Percentiles rank a stretch among this genome's conserved stretches.
Conservation (phyloP, 2,888 invertebrate genomes). For the Sisyra nigra region DNA sequence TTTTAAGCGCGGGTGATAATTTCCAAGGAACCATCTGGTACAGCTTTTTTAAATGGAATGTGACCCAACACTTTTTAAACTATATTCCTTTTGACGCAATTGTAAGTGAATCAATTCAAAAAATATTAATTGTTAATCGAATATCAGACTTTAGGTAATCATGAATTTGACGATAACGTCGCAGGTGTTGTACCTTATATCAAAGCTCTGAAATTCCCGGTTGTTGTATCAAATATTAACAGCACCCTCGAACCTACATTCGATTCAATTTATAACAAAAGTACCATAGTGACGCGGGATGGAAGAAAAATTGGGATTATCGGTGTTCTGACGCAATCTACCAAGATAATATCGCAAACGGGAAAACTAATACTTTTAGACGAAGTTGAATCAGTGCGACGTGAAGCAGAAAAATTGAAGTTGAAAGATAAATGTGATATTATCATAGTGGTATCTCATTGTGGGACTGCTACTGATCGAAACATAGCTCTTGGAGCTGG, state of each 20-base stretch:
- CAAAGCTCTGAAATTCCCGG: constrained; percentile 40
- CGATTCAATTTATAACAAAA: constrained; percentile 42
- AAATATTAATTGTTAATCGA: too few relatives aligned
- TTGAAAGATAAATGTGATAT: constrained; percentile 48
- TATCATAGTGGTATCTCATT: constrained; percentile 67
- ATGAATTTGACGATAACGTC: constrained; percentile 70
- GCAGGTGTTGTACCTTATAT: constrained; percentile 58
- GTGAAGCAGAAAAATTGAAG: constrained; percentile 46
- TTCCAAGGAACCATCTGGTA: constrained; percentile 82
- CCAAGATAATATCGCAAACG: constrained; percentile 42
- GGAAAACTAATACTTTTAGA: constrained; percentile 51
- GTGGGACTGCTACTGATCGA: constrained; percentile 53
- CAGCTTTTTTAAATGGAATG: constrained; percentile 53
- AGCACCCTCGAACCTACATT: constrained; percentile 46
- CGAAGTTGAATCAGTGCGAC: constrained; percentile 46
- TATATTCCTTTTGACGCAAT: constrained; percentile 58
- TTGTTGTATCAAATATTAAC: constrained; percentile 64
- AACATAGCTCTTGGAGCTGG: constrained; percentile 45
- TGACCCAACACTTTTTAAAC: constrained; percentile 61
- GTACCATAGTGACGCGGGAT: constrained; percentile 40
- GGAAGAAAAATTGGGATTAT: constrained; percentile 60
- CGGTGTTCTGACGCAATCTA: constrained; percentile 33
- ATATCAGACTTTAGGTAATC: constrained; percentile 62
- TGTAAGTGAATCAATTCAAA: constrained; percentile 30
- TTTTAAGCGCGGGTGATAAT: constrained; percentile 70